A percentile compares a stretch with the other conserved stretches of the same genome.
Conservation (phyloP, 2,888 invertebrate genomes). For the Oeneis ivallda region DNA sequence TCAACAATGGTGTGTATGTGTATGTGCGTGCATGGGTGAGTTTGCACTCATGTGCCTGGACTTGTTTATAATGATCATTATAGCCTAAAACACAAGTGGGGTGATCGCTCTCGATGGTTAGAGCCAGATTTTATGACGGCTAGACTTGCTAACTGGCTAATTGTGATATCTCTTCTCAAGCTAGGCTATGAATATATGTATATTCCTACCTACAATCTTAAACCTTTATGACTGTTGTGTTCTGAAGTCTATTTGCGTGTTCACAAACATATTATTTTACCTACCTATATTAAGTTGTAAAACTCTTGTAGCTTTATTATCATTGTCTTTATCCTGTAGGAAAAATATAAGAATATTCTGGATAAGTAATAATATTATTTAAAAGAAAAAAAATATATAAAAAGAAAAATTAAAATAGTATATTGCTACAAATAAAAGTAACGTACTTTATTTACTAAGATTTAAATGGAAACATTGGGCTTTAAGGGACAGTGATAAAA, state of each 20-base stretch:
- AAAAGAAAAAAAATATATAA: too few species aligned
- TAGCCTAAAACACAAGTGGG: conserved; percentile 27
- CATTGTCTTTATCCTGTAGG: too few species aligned
- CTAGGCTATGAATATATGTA: neutral
- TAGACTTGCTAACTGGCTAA: conserved; percentile 3
- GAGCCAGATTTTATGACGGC: conserved; percentile 4
- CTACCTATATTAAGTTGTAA: too few species aligned
- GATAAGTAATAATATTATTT: too few species aligned
- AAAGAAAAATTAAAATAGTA: too few species aligned
- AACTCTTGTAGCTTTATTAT: too few species aligned
- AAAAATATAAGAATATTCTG: too few species aligned
- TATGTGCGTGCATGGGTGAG: conserved; percentile 37
- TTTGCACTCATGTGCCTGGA: conserved; percentile 28
- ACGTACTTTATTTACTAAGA: too few species aligned
- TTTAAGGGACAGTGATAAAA: too few species aligned
- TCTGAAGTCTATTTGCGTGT: neutral
- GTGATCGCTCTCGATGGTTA: conserved; percentile 15
- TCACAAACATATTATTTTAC: neutral
- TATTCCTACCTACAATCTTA: too few species aligned
- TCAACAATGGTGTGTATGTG: conserved; percentile 54
- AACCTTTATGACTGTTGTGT: neutral
- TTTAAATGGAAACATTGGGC: too few species aligned
- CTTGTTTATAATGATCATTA: conserved; percentile 37
- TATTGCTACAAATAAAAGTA: too few species aligned
- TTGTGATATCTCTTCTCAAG: neutral